A percentile compares a stretch with the other conserved stretches of the same genome.
These are phyloP conservation scores for Linnaemya tessellans DNA, from an alignment of 2,888 invertebrate species.

Conservation along the genomic window DNA sequence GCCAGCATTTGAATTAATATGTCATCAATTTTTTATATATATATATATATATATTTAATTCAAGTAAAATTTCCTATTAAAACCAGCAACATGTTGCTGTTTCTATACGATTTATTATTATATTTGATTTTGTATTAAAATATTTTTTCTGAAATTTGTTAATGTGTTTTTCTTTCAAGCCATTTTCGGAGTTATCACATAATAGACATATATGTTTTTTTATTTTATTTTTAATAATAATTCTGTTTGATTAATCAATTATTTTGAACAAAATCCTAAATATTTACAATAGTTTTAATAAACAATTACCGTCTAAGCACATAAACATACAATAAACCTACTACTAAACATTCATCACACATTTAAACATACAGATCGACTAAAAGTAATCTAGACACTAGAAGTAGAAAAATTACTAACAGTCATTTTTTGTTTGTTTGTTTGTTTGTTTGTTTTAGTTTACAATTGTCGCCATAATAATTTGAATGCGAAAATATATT, in stretches of 20 bases:
- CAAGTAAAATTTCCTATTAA: background rate
- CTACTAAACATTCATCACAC: slow-evolving; percentile 37
- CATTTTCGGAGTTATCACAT: slow-evolving; percentile 64
- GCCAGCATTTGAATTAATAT: slow-evolving; percentile 33
- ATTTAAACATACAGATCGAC: slow-evolving; percentile 24
- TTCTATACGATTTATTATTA: background rate
- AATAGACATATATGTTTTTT: slow-evolving; percentile 43
- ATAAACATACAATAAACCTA: slow-evolving; percentile 24
- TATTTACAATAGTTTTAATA: slow-evolving; percentile 34
- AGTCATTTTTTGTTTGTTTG: too few species aligned
- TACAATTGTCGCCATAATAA: slow-evolving; percentile 25
- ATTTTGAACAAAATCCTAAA: slow-evolving; percentile 22
- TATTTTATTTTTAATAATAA: slow-evolving; percentile 18
- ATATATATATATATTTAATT: too few species aligned
- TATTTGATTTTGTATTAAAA: slow-evolving; percentile 34
- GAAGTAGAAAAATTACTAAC: slow-evolving; percentile 42
- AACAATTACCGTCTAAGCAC: slow-evolving; percentile 34
- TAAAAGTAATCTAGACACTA: slow-evolving; percentile 11
- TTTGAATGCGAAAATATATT: slow-evolving; percentile 28
- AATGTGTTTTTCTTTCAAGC: slow-evolving; percentile 28
- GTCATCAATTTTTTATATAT: too few species aligned
- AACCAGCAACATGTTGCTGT: slow-evolving; percentile 32
- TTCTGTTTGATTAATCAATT: slow-evolving; percentile 34
- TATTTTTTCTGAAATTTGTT: background rate
- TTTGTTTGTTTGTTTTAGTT: too few species aligned